phyloP scores from a whole-genome alignment of 64 coral and sea anemone genomes.

The Hydrozoanthus tunicans region DNA sequence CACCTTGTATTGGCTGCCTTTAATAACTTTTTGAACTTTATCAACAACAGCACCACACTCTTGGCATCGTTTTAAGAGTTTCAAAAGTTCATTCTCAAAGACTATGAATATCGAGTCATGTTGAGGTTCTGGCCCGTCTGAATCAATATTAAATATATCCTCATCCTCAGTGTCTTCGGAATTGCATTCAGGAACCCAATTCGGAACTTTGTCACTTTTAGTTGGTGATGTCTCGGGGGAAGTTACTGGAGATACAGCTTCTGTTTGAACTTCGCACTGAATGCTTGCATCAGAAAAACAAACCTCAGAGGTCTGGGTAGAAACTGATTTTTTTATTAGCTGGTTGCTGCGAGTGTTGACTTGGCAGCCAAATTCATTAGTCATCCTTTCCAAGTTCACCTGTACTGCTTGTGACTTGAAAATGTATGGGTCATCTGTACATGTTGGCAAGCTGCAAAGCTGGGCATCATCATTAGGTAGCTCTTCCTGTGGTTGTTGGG shows the following conservation, averaged over 20 bases:
- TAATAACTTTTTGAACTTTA: no score
- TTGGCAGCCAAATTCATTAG: slow-evolving; percentile 32
- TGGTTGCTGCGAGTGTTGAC: slow-evolving; percentile 38
- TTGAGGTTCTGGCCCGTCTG: no score
- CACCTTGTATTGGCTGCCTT: no score
- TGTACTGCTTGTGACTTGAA: background rate
- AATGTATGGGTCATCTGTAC: slow-evolving; percentile 17
- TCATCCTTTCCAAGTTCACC: background rate
- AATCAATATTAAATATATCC: no score
- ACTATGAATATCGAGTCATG: no score
- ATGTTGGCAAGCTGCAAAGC: background rate
- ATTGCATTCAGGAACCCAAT: no score
- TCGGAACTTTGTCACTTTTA: no score
- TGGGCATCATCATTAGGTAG: background rate
- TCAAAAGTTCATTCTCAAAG: no score
- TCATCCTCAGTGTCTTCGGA: no score
- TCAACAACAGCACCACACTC: no score
- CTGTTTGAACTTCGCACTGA: slow-evolving; percentile 46
- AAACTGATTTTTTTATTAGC: slow-evolving; percentile 42
- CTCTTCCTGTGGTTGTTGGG: background rate
- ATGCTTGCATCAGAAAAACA: slow-evolving; percentile 40
- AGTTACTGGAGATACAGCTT: slow-evolving; percentile 8
- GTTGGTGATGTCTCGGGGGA: no score
- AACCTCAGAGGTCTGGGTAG: slow-evolving; percentile 26
- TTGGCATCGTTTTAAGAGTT: no score